Evolutionary conservation across 2,888 invertebrate genomes (phyloP).

Genomic region (Aproaerema taeniolella): DNA sequence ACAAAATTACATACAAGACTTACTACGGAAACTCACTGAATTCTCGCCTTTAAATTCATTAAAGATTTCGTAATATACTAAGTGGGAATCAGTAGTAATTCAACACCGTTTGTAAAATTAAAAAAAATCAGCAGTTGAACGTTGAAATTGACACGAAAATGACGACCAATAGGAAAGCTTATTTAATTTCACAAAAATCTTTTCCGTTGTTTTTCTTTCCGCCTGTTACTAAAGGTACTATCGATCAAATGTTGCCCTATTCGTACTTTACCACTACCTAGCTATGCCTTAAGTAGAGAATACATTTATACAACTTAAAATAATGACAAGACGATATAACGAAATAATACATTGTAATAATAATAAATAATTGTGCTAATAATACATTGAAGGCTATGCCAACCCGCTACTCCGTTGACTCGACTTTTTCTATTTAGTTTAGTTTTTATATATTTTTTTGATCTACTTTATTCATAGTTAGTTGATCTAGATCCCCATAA

Average conservation of each 20-base stretch:
- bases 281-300: slow-evolving; percentile 71
- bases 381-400: slow-evolving; percentile 48
- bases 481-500: too few species aligned
- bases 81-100: slow-evolving; percentile 20
- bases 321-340: slow-evolving; percentile 75
- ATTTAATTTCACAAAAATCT: slow-evolving; percentile 3
- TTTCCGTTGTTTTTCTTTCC: slow-evolving; percentile 19
- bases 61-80: not conserved
- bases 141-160: not conserved
- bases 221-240: slow-evolving; percentile 41
- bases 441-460: too few species aligned
- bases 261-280: slow-evolving; percentile 71
- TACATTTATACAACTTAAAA: slow-evolving; percentile 76
- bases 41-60: slow-evolving; percentile 10
- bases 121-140: slow-evolving; percentile 4
- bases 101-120: slow-evolving; percentile 14
- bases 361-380: slow-evolving; percentile 68
- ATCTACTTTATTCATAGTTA: too few species aligned
- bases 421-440: slow-evolving; percentile 18
- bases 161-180: slow-evolving; percentile 4
- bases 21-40: slow-evolving; percentile 21
- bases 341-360: slow-evolving; percentile 55
- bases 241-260: slow-evolving; percentile 60
- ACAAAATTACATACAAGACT: slow-evolving; percentile 46
- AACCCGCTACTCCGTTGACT: slow-evolving; percentile 29